These are phyloP conservation scores for Stegodyphus mimosarum DNA, from an alignment of 1,140 invertebrate genomes.

Conservation along the genomic window DNA sequence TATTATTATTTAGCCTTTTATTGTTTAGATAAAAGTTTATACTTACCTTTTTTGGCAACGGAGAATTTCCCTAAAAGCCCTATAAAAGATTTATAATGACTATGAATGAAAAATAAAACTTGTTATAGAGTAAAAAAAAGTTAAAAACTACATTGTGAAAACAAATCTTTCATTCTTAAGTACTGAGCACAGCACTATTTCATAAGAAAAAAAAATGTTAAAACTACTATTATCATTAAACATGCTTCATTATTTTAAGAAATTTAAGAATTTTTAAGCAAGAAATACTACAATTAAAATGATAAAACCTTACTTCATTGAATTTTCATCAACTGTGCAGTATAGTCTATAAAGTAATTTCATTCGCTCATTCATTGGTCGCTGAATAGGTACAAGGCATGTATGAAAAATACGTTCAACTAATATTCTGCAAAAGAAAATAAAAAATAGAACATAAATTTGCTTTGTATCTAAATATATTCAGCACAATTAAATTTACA, in stretches of 20 bases:
- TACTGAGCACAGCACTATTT: no score
- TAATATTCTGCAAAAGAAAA: conserved; percentile 79
- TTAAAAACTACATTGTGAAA: no score
- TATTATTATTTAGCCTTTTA: no score
- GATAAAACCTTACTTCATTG: conserved; percentile 70
- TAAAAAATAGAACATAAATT: conserved; percentile 45
- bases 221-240: background rate
- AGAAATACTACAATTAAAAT: background rate
- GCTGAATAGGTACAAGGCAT: conserved; percentile 91
- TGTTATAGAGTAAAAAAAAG: no score
- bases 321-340: conserved; percentile 92
- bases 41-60: conserved; percentile 85
- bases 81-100: conserved; percentile 35
- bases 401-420: conserved; percentile 95
- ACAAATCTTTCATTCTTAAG: no score
- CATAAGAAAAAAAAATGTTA: background rate
- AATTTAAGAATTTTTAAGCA: background rate
- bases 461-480: no score
- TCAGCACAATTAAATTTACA: no score
- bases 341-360: conserved; percentile 91
- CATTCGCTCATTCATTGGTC: conserved; percentile 85
- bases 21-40: background rate
- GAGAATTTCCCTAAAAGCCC: conserved; percentile 79
- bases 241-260: background rate
- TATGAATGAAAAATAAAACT: background rate